phyloP scores from a whole-genome alignment of 2,797 vertebrate species.

The Pseudochirops corinnae region DNA sequence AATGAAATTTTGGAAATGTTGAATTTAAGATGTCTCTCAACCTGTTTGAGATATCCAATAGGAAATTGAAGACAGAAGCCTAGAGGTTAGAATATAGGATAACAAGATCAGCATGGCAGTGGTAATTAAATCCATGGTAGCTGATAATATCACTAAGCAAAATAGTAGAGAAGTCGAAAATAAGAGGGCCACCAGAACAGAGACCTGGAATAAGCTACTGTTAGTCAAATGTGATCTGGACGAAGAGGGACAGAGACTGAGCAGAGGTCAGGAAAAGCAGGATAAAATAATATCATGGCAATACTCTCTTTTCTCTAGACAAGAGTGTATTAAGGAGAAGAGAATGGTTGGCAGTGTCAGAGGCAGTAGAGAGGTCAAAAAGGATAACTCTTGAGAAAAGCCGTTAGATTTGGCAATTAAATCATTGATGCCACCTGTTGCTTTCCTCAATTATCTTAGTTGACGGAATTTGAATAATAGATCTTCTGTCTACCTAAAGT shows the following conservation, averaged over 20 bases:
- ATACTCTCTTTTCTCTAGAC: background rate
- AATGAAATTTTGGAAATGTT: too few relatives aligned
- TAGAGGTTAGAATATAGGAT: background rate
- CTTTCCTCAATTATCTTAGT: slow-evolving; percentile 36
- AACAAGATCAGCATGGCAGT: background rate
- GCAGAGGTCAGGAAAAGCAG: background rate
- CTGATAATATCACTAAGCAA: background rate
- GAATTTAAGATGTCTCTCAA: too few relatives aligned
- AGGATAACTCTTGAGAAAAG: background rate
- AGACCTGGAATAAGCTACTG: background rate
- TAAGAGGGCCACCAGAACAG: too few relatives aligned
- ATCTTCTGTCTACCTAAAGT: slow-evolving; percentile 11
- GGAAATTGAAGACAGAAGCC: background rate
- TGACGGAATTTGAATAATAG: slow-evolving; percentile 18
- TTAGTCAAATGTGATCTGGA: background rate
- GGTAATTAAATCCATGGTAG: background rate
- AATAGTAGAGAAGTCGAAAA: background rate
- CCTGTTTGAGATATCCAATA: background rate
- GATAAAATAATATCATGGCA: background rate
- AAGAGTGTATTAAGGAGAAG: background rate
- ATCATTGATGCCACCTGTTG: background rate
- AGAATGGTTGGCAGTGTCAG: background rate
- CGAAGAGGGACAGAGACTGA: background rate
- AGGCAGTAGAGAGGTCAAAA: background rate
- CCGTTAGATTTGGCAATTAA: background rate